Conservation (phyloP, 2,113 vertebrate species). For the Alouatta palliata region DNA sequence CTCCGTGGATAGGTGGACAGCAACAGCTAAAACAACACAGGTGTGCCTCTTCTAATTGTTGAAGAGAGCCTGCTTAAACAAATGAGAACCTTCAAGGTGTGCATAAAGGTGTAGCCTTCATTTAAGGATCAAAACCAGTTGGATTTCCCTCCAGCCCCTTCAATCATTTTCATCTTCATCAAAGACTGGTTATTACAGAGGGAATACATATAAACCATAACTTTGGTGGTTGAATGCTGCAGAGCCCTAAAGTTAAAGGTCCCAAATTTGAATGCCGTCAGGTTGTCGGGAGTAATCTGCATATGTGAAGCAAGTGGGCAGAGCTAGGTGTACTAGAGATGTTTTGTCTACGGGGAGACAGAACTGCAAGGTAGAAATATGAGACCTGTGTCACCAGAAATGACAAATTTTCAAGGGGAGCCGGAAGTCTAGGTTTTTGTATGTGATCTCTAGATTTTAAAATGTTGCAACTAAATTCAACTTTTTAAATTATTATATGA, state of each 20-base stretch:
- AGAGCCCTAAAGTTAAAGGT: neutral
- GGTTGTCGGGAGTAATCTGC: neutral
- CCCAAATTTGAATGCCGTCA: neutral
- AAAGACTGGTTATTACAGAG: neutral
- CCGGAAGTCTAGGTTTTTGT: neutral
- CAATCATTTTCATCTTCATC: neutral
- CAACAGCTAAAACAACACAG: neutral
- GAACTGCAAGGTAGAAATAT: too few relatives aligned
- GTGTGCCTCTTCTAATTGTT: neutral
- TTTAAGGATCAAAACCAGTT: neutral
- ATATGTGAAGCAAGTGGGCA: neutral
- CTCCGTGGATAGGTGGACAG: neutral
- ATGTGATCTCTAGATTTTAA: neutral
- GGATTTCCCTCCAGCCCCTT: neutral
- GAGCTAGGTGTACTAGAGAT: neutral
- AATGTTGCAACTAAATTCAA: constrained; percentile 20
- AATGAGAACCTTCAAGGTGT: neutral
- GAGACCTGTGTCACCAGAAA: neutral
- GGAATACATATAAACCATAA: too few relatives aligned
- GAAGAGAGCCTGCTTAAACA: neutral
- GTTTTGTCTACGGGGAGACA: neutral
- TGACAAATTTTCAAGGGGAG: neutral
- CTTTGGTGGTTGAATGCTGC: neutral
- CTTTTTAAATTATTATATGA: neutral
- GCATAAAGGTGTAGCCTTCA: neutral